Base-by-base conservation (phyloP, 2,113 vertebrate species). In the Myotis davidii region DNA sequence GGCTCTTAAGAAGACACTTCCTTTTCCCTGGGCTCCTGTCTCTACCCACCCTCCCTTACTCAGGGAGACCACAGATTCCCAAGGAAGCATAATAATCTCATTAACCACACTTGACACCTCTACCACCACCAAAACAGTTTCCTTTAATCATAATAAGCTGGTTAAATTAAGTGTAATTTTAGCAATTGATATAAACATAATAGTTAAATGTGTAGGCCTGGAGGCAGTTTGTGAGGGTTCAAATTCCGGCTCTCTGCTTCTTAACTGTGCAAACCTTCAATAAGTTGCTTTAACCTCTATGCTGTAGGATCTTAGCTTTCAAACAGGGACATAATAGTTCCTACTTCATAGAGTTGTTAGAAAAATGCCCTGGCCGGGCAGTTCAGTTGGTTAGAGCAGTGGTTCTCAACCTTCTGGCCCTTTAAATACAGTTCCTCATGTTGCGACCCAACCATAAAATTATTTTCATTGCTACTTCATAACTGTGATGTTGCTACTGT, bases 31-130 rank as follows among this genome's bases (percentile, higher is more conserved):
- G 82, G 2, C 42, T 59, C 85, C 32, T 70, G 20, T 59, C 37
- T 11, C 69, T 48, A 42, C 32, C 13, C 6, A 20, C 0, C 1
- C 0, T 23, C 2, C 29, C 69, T 8, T 4, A 29, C 23, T 52
- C 1, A 6, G 56, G 56, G 25, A 0, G 52, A 3, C 0, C 0
- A 65, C 50, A 37, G 9, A 0, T 10, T 1, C 20, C 64, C 70
- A 78, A 54, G 20, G 50, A 82, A 23, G 54, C 54, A 48, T 65
- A 74, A 65, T 85, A 56, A 88, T 81, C 32, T 85, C 34, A 73
- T 1, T 78, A 91, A 92, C 2, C 29, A 12, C 42, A 70, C 25
- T 21, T 87, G 45, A 87, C 21, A 79, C 48, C 72, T 92, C 76
- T 77, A 91, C 3, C 23, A 59, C n/a, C 42, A 79, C 17, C 45